Base-by-base conservation (phyloP, 2,888 invertebrate genomes). In the Parnassius orleans region DNA sequence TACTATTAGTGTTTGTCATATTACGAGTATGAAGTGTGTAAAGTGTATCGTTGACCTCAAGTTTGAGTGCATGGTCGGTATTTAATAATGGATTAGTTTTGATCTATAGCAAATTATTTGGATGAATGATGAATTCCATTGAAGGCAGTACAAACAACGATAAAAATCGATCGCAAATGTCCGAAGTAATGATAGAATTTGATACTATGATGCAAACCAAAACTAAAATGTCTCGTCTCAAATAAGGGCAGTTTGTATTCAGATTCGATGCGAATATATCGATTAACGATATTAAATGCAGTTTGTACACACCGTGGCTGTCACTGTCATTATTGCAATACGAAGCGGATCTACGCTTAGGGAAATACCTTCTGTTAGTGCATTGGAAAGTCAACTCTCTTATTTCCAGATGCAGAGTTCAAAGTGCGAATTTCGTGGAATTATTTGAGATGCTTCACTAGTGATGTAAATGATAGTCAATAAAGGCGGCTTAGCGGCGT, bases 401-500 rank as follows among this genome's bases (percentile, higher is more conserved):
- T 74, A 62, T 1, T 10, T 1, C 19, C 10, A 1, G 2, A 0
- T 0, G 51, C 72, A 74, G 64, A 75, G 79, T 76, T 64, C 56
- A 71, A 70, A 77, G 63, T 78, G 42, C 60, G 44, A 15, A 66
- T 60, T 56, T 10, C 2, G 42, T 11, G 2, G 19, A 11, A 24
- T 67, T 57, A 60, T 72, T 76, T 83, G 67, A 65, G 76, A 64
- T 78, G 68, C 80, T 84, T 71, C 66, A 67, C 72, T 80, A 83
- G 81, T 80, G 83, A 71, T 77, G 82, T 74, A 69, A 74, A 73
- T 67, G 66, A 73, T 71, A 85, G 86, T 88, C 86, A 86, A 89
- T 89, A 86, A 83, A 86, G 79, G 81, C 79, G 82, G 86, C 88
- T 89, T 89, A 88, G 85, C 79, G 80, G 84, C 78, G 83, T 87